Conservation (phyloP, 2,888 invertebrate genomes). For the Synanthedon tipuliformis region DNA sequence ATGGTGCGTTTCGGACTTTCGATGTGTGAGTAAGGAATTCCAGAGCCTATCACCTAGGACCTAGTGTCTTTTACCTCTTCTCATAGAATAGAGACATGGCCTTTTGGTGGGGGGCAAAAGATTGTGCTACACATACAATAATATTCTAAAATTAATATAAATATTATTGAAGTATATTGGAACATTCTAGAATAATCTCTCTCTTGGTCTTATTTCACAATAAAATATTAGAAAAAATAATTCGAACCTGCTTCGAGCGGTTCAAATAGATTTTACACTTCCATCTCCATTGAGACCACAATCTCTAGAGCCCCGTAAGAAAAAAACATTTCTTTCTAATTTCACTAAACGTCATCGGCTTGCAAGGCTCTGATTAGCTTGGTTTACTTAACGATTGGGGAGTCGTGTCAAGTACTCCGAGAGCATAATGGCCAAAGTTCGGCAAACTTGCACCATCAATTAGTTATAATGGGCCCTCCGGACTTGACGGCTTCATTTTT, state of each 20-base stretch:
- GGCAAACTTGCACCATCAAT: constrained; percentile 41
- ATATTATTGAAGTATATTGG: too few relatives aligned
- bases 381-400: constrained; percentile 38
- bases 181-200: too few relatives aligned
- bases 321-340: background rate
- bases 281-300: background rate
- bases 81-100: too few relatives aligned
- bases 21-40: too few relatives aligned
- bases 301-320: background rate
- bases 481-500: constrained; percentile 8
- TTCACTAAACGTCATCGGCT: background rate
- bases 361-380: constrained; percentile 23
- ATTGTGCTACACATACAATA: too few relatives aligned
- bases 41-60: too few relatives aligned
- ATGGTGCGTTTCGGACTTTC: too few relatives aligned
- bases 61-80: too few relatives aligned
- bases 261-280: background rate
- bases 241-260: background rate
- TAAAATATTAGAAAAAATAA: background rate
- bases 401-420: constrained; percentile 35
- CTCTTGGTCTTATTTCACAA: background rate
- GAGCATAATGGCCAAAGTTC: constrained; percentile 38
- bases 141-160: too few relatives aligned
- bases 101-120: too few relatives aligned
- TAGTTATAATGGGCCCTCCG: constrained; percentile 35